Conservation (phyloP, 2,113 vertebrate genomes). For the Eublepharis macularius region DNA sequence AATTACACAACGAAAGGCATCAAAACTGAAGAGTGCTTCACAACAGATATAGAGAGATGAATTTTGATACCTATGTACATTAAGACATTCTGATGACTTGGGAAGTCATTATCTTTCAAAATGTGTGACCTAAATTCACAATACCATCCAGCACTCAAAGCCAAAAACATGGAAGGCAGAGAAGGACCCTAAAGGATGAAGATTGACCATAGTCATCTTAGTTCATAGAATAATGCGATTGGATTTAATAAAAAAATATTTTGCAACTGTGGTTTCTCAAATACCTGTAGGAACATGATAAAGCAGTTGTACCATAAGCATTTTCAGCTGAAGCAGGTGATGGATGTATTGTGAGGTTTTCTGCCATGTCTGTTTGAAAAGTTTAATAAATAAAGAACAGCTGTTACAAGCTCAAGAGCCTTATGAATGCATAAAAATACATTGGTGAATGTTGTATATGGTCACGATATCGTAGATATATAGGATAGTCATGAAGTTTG, state of each 20-base stretch:
- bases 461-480: too few species aligned
- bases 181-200: neutral
- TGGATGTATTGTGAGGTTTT: neutral
- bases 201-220: too few species aligned
- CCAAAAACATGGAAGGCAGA: neutral
- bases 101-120: neutral
- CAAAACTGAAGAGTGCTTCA: neutral
- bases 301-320: too few species aligned
- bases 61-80: neutral
- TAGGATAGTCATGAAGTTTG: too few species aligned
- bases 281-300: neutral
- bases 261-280: too few species aligned
- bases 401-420: neutral
- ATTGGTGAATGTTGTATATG: too few species aligned
- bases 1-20: neutral
- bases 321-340: neutral
- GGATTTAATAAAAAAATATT: too few species aligned
- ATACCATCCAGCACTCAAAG: neutral
- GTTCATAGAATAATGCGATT: too few species aligned
- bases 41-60: neutral
- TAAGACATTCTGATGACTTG: neutral
- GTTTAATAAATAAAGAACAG: neutral
- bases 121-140: neutral
- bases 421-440: too few species aligned
- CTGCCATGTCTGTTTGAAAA: neutral